Evolutionary conservation across 92 coral and sea anemone species (phyloP).

Genomic region (Epizoanthus rinbou): DNA sequence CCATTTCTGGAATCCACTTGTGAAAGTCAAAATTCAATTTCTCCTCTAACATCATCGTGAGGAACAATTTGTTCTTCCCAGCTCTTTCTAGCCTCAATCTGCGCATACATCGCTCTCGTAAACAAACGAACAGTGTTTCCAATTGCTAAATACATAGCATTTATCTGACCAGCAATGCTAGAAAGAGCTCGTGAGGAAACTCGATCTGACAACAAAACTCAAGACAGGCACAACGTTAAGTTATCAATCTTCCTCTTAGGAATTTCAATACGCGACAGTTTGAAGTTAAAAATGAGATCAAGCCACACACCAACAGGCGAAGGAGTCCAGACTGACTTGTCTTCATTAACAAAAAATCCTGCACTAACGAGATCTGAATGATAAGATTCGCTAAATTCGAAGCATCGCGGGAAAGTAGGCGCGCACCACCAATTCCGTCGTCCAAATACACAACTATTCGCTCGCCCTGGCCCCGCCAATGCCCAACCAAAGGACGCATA

Average conservation of each 20-base stretch:
- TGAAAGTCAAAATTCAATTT: slow-evolving; percentile 27
- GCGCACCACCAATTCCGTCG: slow-evolving; percentile 44
- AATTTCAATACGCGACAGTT: slow-evolving; percentile 1
- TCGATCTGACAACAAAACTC: background rate
- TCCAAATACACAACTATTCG: slow-evolving; percentile 49
- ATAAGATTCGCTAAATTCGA: slow-evolving; percentile 27
- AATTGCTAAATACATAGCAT: slow-evolving; percentile 31
- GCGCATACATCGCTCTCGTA: slow-evolving; percentile 35
- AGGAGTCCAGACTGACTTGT: slow-evolving; percentile 50
- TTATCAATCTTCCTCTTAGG: slow-evolving; percentile 11
- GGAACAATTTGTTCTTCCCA: slow-evolving; percentile 35
- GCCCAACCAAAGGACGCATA: slow-evolving; percentile 33
- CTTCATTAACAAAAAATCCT: slow-evolving; percentile 41
- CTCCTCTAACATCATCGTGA: slow-evolving; percentile 13
- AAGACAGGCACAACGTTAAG: background rate
- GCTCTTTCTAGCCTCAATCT: slow-evolving; percentile 37
- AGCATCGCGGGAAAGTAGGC: slow-evolving; percentile 4
- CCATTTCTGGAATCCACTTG: slow-evolving; percentile 38
- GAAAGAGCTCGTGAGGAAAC: slow-evolving; percentile 25
- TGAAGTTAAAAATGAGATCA: slow-evolving; percentile 5
- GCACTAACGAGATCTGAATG: slow-evolving; percentile 39
- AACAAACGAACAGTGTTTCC: slow-evolving; percentile 46
- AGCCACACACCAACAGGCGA: slow-evolving; percentile 41
- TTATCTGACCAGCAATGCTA: slow-evolving; percentile 43
- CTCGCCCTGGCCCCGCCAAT: slow-evolving; percentile 48